Evolutionary conservation across 2,888 invertebrate species (phyloP), one percentile per base, ranked within the genome.

Genomic region (Andrena trimmerana): DNA sequence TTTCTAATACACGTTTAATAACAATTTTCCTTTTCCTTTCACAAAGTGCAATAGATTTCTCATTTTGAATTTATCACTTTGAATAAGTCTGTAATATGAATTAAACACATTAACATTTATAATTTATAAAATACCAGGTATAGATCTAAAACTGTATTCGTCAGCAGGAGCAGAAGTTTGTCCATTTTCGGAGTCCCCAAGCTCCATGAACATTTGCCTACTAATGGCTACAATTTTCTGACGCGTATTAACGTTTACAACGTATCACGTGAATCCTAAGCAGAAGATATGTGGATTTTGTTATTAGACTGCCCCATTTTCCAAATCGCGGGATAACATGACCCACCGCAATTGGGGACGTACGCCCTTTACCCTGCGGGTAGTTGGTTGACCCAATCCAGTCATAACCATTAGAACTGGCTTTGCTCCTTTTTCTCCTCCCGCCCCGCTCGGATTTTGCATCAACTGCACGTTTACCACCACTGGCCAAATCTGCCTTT

Each of bases 321-420:
- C 63, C 33, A 72, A 86, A 81, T 84, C 75, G 74, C 31, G 54
- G 52, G 57, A 79, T 86, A 86, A 87, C 81, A 69, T 75, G 65
- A 74, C 66, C 67, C 33, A 29, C 50, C 66, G 80, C 78, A 88
- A 84, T 86, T 54, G 71, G 6, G 80, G 65, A 81, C 72, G 67
- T 52, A 71, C 76, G 78, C 66, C 73, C 70, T 80, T 79, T 79
- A 63, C 48, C 27, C 48, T 75, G 72, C 69, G 72, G 71, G 78
- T 77, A 73, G 79, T 79, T 74, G 79, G 77, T 79, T 75, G 71
- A 78, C 72, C 86, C 71, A 75, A 86, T 80, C 79, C 69, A 72
- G 74, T 80, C 85, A 80, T 86, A 86, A 86, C 82, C 79, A 67
- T 85, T 83, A 82, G 62, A 85, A 71, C 42, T 72, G 67, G 70